Conservation (phyloP, 2,888 invertebrate species). For the Tyria jacobaeae region DNA sequence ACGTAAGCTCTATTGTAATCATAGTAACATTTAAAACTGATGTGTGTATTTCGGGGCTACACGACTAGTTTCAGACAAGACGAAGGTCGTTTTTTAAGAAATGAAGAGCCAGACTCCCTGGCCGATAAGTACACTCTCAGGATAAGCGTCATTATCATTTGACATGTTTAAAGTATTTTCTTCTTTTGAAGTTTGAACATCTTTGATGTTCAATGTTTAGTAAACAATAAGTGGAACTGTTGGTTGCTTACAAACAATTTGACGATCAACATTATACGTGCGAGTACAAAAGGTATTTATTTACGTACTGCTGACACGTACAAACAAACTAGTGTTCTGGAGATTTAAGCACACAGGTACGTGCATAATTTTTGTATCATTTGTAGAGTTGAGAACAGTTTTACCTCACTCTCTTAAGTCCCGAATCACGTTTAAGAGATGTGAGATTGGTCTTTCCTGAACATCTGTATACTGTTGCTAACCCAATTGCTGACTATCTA, state of each 20-base stretch:
- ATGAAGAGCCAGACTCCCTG: too few species aligned
- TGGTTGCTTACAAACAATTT: background rate
- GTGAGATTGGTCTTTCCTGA: background rate
- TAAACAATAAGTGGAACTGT: constrained; percentile 4
- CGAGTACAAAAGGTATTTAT: background rate
- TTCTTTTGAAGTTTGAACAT: background rate
- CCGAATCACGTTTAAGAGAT: background rate
- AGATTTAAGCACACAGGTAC: background rate
- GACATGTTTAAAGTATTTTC: too few species aligned
- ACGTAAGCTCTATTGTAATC: too few species aligned
- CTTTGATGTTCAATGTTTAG: constrained; percentile 7
- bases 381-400: background rate
- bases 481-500: too few species aligned
- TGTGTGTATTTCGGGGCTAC: too few species aligned
- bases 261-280: background rate
- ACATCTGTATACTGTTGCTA: too few species aligned
- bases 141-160: too few species aligned
- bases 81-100: too few species aligned
- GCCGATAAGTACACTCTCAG: too few species aligned
- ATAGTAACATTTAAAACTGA: too few species aligned
- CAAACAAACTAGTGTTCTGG: background rate
- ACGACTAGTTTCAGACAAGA: too few species aligned
- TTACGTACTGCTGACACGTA: background rate
- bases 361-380: background rate
- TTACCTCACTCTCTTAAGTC: background rate